Base-by-base conservation (phyloP, 2,888 invertebrate species). In the Orthonevra nobilis region DNA sequence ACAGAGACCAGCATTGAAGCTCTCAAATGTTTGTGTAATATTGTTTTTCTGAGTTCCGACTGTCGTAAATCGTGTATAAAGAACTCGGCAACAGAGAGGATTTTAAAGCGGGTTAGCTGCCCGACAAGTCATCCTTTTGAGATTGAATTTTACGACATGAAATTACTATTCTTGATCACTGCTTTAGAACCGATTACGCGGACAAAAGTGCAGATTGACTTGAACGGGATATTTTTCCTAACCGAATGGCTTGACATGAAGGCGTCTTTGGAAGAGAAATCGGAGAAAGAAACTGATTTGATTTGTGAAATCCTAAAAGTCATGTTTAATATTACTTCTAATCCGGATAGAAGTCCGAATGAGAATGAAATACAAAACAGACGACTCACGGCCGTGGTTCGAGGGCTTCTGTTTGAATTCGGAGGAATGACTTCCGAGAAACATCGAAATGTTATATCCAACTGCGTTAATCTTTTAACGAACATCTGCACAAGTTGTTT, bases 21-120 rank as follows among this genome's bases (percentile, higher is more conserved):
- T 0, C 89, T 95, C 58, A 98, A 97, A 89, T 94, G 96, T 85
- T 90, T 98, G 6, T 97, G 95, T 86, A 98, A 98, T 88, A 90
- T 98, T 82, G 91, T 96, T 58, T 97, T 92, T 86, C 96, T 97
- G 86, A 93, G 93, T 85, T 83, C 86, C 1, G 90, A 90, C 54
- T 92, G 92, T 6, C 93, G 93, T 82, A 89, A 89, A 38, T 88
- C 91, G 70, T 92, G 93, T 83, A 89, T 90, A 28, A 89, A 89
- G 83, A 92, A 91, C 90, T 93, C 90, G 84, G 92, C 91, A 6
- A 91, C 94, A 4, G 93, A 94, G 69, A 93, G 93, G 23, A 91
- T 97, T 38, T 89, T 95, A 0, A 92, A 93, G 81, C 91, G 96
- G 52, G 89, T 96, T 56, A 91, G 92, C 83, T 91, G 84, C 15